Percentiles rank a stretch among this genome's conserved stretches.
Evolutionary conservation across 2,888 invertebrate species (phyloP).

Genomic region (Oscheius sp.): DNA sequence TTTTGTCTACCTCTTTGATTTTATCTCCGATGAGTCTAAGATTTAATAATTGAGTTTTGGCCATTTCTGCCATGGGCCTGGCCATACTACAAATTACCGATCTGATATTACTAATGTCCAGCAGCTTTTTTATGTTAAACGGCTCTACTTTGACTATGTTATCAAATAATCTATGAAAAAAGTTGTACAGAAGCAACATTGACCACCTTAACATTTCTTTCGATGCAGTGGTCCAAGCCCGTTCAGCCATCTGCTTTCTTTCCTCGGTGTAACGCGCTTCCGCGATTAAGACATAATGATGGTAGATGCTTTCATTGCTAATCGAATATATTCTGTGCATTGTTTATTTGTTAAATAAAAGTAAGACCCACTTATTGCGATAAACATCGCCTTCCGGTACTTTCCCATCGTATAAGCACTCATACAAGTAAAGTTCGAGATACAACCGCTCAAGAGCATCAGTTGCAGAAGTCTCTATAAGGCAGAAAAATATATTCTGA

Average conservation of each 20-base stretch:
- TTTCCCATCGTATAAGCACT: neutral
- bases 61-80: slow-evolving; percentile 12
- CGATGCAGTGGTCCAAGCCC: slow-evolving; percentile 42
- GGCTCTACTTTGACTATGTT: neutral
- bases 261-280: slow-evolving; percentile 5
- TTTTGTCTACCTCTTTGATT: neutral
- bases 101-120: slow-evolving; percentile 15
- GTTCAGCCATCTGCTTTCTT: slow-evolving; percentile 5
- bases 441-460: slow-evolving; percentile 28
- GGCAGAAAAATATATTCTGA: slow-evolving; percentile 62
- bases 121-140: slow-evolving; percentile 12
- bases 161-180: slow-evolving; percentile 12
- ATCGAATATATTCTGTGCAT: slow-evolving; percentile 40
- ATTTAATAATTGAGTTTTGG: neutral
- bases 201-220: slow-evolving; percentile 32
- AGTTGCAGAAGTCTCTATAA: slow-evolving; percentile 55
- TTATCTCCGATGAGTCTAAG: slow-evolving; percentile 1
- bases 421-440: neutral
- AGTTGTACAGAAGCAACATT: neutral
- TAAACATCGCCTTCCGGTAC: neutral
- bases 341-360: neutral
- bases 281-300: slow-evolving; percentile 38
- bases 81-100: slow-evolving; percentile 9
- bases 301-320: slow-evolving; percentile 54
- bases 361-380: neutral